phyloP scores from a whole-genome alignment of 1,140 invertebrate genomes.

The Pygmarrhopalites habei region DNA sequence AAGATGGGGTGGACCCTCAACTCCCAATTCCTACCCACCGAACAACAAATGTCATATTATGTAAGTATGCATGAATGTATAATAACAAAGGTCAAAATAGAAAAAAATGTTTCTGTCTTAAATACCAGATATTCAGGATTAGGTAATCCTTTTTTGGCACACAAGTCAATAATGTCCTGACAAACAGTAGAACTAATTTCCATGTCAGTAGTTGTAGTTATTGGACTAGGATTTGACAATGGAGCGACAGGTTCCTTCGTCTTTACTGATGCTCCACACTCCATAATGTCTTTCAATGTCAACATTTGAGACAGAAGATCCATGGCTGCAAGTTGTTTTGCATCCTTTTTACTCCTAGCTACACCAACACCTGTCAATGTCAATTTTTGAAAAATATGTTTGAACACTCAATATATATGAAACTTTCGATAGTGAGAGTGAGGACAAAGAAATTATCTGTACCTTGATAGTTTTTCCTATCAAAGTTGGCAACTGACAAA shows the following conservation, averaged over 20 bases:
- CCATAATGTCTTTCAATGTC: not conserved
- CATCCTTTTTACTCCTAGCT: not conserved
- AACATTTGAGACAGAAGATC: not conserved
- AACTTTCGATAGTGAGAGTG: not conserved
- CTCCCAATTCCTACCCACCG: not conserved
- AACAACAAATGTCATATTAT: too few relatives aligned
- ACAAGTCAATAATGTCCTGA: not conserved
- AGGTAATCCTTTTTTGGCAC: not conserved
- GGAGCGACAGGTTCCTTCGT: not conserved
- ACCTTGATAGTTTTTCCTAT: not conserved
- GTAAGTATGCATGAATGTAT: too few relatives aligned
- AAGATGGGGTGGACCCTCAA: not conserved
- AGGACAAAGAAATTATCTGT: not conserved
- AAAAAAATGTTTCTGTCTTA: not conserved
- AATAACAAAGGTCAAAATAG: too few relatives aligned
- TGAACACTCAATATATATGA: not conserved
- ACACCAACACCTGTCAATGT: not conserved
- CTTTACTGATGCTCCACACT: not conserved
- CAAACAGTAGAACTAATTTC: not conserved
- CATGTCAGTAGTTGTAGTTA: not conserved
- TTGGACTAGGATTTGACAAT: not conserved
- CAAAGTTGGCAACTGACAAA: not conserved
- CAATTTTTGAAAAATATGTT: not conserved
- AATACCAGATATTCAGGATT: not conserved
- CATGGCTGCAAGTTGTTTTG: not conserved